Base-by-base conservation (phyloP, 30 jellyfish, hydroid and myxozoan species). In the Clytia hemisphaerica region DNA sequence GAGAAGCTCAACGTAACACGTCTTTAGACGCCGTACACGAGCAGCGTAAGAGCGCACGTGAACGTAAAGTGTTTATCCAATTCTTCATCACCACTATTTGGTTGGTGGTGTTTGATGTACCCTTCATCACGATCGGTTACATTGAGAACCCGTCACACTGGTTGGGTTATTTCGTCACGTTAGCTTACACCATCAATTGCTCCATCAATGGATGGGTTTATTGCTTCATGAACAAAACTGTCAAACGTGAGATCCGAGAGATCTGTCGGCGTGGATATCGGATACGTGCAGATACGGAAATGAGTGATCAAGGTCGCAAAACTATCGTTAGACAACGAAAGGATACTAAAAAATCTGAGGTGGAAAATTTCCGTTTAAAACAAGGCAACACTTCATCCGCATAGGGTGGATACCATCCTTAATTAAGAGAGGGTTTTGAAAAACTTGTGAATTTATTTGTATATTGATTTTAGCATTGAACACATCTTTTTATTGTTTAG, bases 161-260 rank as follows among this genome's bases (percentile, higher is more conserved):
- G 25, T 57, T 57, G 25, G 70, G 70, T 44, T 21, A 21, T 31
- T 57, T 57, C 70, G 70, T 57, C 0, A 57, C 70, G 19, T 3
- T 57, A 45, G 70, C 70, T 28, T 57, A 57, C 53, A 31, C 42
- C 14, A 31, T 57, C 53, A 57, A 57, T 44, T 57, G 70, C 30
- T 57, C 70, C 25, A 57, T 57, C 42, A 57, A 57, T n/a, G 70
- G 70, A n/a, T 57, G 70, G 70, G 70, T 57, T 22, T 57, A 57
- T 31, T 10, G 25, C 12, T 57, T 33, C 42, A 7, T 57, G 38
- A 57, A 57, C 30, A 57, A 57, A 57, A 33, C 57, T 57, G 53
- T 57, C 30, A 38, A 22, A 12, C 19, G 12, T 9, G 70, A 57
- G 16, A n/a, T 57, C 12, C 25, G 0, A 33, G 25, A 45, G 15